Evolutionary conservation across 2,113 vertebrate genomes (phyloP), one percentile per base, ranked within the genome.

Genomic region (Thinocorus orbignyianus): DNA sequence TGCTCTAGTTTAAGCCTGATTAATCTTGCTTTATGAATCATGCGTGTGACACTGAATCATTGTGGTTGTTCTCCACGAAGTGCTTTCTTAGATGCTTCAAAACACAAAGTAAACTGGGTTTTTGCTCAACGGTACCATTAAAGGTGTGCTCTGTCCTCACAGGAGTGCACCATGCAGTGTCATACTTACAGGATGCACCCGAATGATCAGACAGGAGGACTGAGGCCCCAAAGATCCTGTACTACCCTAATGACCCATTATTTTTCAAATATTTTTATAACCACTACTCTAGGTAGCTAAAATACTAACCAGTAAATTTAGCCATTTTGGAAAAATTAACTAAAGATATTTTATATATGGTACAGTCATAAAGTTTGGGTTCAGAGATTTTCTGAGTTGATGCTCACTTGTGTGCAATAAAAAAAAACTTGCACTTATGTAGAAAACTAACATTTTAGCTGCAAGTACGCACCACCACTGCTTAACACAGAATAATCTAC

Each of bases 11-110:
- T 92, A 76, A 96, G 31, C 65, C 65, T 79, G 35, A 86, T 88
- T 71, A 92, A 81, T 76, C 64, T 80, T 76, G 62, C 65, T 85
- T 87, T 37, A 73, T 82, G 82, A 90, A 88, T 78, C 88, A 83
- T 37, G 48, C 13, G 17, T 57, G 55, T 81, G 77, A 88, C 77
- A 64, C 30, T 44, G 57, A 87, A 92, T 91, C 72, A 22, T 35
- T 86, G 68, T 61, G 69, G 33, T 71, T 81, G 37, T 94, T 95
- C 51, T 74, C 60, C 52, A n/a, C 51, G 28, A 83, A 61, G 11
- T 28, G n/a, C 26, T 88, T 88, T 82, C 62, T 73, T 70, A 73
- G 33, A 51, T 37, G 35, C 20, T 60, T 81, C 91, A 91, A 57
- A 88, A 66, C 33, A 84, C 11, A 46, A 20, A 49, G 6, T 61